A percentile compares a stretch with the other conserved stretches of the same genome.
Evolutionary conservation across 1,140 invertebrate species (phyloP).

Genomic region (Drosophila nigrodunni): DNA sequence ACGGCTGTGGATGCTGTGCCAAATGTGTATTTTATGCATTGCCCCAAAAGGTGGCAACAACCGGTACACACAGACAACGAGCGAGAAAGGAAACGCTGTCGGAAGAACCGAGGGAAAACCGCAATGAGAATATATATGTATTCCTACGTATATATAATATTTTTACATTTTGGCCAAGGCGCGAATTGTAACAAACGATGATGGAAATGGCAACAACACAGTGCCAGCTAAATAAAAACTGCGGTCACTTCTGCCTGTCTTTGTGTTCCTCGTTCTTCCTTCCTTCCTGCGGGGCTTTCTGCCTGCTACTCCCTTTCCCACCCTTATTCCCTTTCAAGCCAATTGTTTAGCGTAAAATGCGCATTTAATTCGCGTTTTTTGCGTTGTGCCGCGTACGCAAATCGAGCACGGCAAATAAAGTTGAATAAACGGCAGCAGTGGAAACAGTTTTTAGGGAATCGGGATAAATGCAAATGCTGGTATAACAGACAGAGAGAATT

Average conservation of each 20-base stretch:
- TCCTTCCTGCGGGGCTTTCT: neutral
- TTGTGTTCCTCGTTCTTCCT: neutral
- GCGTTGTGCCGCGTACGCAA: constrained; percentile 48
- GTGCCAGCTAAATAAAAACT: constrained; percentile 23
- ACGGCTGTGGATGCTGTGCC: constrained; percentile 47
- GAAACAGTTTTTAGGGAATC: constrained; percentile 33
- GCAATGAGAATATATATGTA: constrained; percentile 38
- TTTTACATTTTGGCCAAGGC: constrained; percentile 34
- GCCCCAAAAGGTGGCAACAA: constrained; percentile 69
- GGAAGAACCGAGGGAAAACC: constrained; percentile 39
- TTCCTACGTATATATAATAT: constrained; percentile 11
- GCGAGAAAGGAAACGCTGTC: constrained; percentile 41
- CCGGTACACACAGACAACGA: constrained; percentile 14
- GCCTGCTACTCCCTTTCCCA: neutral
- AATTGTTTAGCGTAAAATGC: constrained; percentile 80
- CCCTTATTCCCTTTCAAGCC: constrained; percentile 8
- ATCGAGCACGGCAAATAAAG: constrained; percentile 64
- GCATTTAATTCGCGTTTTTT: constrained; percentile 73
- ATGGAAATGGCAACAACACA: constrained; percentile 18
- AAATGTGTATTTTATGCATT: constrained; percentile 80
- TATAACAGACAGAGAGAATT: constrained; percentile 58
- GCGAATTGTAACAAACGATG: constrained; percentile 75
- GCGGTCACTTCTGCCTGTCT: constrained; percentile 16
- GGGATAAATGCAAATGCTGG: constrained; percentile 75
- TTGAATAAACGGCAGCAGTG: constrained; percentile 5